Percentiles rank a stretch among this genome's conserved stretches.
Evolutionary conservation across 2,797 vertebrate genomes (phyloP).

Genomic region (Brotogeris chrysoptera): DNA sequence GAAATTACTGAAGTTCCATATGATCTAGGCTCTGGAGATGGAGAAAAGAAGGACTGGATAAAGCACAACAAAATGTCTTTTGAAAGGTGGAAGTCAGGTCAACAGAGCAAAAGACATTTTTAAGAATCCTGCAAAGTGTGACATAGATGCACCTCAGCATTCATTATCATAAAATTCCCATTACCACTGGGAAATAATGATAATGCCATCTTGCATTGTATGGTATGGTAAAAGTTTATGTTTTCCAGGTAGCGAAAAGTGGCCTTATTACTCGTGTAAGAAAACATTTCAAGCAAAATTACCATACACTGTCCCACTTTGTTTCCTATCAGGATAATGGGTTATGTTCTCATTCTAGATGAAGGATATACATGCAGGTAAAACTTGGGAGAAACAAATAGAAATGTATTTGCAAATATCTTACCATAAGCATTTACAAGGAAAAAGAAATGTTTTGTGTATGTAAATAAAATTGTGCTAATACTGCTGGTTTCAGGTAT

Average conservation of each 20-base stretch:
- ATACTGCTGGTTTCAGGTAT: neutral
- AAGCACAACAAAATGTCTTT: neutral
- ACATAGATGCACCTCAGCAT: neutral
- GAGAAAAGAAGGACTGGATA: neutral
- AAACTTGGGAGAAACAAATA: neutral
- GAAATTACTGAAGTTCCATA: neutral
- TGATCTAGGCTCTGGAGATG: neutral
- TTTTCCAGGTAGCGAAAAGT: neutral
- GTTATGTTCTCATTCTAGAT: neutral
- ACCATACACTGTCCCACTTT: neutral
- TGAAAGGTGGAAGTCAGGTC: neutral
- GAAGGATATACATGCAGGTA: neutral
- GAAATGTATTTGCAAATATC: neutral
- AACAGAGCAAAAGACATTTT: neutral
- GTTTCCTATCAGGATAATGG: neutral
- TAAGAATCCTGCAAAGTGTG: fast-evolving
- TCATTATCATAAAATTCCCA: neutral
- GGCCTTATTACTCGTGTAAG: neutral
- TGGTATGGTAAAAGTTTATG: neutral
- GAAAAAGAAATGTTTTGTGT: neutral
- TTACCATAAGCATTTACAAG: neutral
- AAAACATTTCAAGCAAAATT: neutral
- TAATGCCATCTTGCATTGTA: neutral
- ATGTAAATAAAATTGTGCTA: neutral
- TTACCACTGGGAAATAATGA: neutral